Base-by-base conservation (phyloP, 2,888 invertebrate species). In the Zygaena filipendulae region DNA sequence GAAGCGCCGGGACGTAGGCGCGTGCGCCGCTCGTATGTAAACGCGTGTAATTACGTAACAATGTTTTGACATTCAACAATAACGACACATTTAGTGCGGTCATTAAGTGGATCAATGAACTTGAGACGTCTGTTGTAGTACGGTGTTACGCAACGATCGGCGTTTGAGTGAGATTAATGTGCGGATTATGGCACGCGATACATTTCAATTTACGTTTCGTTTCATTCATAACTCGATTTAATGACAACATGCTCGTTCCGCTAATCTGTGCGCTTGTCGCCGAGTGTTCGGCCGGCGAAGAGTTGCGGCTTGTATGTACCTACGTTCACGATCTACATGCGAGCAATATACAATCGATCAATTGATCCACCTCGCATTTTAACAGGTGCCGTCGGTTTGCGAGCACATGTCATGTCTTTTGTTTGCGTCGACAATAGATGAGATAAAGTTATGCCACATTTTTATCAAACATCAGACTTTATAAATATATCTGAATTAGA, bases 181-280 rank as follows among this genome's bases (percentile, higher is more conserved):
- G 63, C 67, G 74, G 77, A 74, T 77, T 79, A 77, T 74, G 69
- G 75, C 79, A 79, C 77, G 77, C 77, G 74, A 77, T 75, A 75
- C 67, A 66, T 70, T 77, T 68, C 75, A 68, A 75, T 77, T 75
- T 75, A 69, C 72, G 71, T 74, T 74, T 68, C 56, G 66, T 70
- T 77, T 75, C 77, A 77, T 77, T 79, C 77, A 77, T 67, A 66
- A 61, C 45, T 61, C 53, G 64, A 70, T 74, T 71, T 79, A 75
- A 72, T 71, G 63, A 66, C 67, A 59, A 56, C 43, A 62, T 59
- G 52, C 54, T 55, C 59, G 68, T 64, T 66, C 67, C 64, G 63
- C 61, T 53, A 45, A 57, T 67, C 67, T 63, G 56, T 68, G 64
- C 58, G 61, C 53, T 59, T 55, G 49, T 49, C 45, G 42, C 42